Conservation (phyloP, 2,113 vertebrate species). For the Fulmarus glacialis region DNA sequence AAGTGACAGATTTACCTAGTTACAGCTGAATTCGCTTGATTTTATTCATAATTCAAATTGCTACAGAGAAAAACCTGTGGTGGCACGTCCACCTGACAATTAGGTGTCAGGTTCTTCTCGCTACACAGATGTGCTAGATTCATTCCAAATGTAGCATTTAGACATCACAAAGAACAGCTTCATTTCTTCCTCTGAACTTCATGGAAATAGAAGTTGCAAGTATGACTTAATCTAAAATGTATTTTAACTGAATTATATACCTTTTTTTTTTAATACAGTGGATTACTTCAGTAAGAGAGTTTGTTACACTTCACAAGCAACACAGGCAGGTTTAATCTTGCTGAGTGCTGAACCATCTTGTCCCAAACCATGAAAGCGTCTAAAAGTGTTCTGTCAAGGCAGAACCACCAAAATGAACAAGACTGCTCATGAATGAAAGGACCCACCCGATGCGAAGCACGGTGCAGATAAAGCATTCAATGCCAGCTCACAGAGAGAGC, state of each 20-base stretch:
- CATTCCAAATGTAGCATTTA: neutral
- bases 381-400: neutral
- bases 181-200: neutral
- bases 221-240: neutral
- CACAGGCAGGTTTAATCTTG: neutral
- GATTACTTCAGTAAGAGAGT: neutral
- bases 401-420: neutral
- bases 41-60: neutral
- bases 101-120: neutral
- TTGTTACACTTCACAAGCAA: neutral
- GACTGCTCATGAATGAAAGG: neutral
- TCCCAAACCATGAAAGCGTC: neutral
- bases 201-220: neutral
- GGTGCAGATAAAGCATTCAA: neutral
- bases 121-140: neutral
- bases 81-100: neutral
- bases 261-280: neutral
- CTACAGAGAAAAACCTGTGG: neutral
- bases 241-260: neutral
- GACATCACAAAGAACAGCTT: neutral
- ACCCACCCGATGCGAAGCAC: neutral
- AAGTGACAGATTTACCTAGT: slow-evolving; percentile 27
- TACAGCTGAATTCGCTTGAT: slow-evolving; percentile 12
- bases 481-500: neutral
- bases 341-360: neutral